phyloP scores from a whole-genome alignment of 2,888 invertebrate species.

The Diplazon laetatorius region DNA sequence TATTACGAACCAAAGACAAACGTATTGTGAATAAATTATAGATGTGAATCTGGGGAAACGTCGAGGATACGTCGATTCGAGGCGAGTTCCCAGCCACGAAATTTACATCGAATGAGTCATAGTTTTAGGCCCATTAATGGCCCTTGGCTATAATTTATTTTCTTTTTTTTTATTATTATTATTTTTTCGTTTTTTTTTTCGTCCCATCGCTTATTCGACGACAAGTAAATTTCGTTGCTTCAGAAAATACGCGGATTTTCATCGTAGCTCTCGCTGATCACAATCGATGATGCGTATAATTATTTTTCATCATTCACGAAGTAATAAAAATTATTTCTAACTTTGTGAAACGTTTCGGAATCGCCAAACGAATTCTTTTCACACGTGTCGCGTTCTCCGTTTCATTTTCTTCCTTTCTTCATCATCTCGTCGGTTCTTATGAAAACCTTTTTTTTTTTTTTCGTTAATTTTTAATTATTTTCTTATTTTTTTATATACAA shows the following conservation, averaged over 20 bases:
- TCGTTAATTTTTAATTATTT: too few relatives aligned
- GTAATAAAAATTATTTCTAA: slow-evolving; percentile 11
- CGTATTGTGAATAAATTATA: slow-evolving; percentile 55
- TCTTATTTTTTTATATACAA: slow-evolving; percentile 53
- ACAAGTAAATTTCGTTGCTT: slow-evolving; percentile 10
- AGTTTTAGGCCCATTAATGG: not conserved
- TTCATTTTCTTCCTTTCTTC: slow-evolving; percentile 14
- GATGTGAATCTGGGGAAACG: not conserved
- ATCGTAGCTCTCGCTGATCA: not conserved
- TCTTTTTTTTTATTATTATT: too few relatives aligned
- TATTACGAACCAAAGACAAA: slow-evolving; percentile 26
- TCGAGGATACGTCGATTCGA: slow-evolving; percentile 19
- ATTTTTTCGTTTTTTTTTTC: too few relatives aligned
- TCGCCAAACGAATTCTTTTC: slow-evolving; percentile 11
- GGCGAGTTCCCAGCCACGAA: slow-evolving; percentile 20
- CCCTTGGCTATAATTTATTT: not conserved
- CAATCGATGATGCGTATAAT: not conserved
- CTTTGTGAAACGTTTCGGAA: slow-evolving; percentile 26
- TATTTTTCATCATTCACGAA: slow-evolving; percentile 25
- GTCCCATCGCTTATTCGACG: not conserved
- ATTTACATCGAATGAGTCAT: slow-evolving; percentile 13
- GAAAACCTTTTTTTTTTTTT: slow-evolving; percentile 38
- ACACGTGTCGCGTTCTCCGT: too few relatives aligned
- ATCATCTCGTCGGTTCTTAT: slow-evolving; percentile 38
- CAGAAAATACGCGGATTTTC: slow-evolving; percentile 2